A percentile compares a stretch with the other conserved stretches of the same genome.
Conservation (phyloP, 2,797 vertebrate species). For the Hipposideros larvatus region DNA sequence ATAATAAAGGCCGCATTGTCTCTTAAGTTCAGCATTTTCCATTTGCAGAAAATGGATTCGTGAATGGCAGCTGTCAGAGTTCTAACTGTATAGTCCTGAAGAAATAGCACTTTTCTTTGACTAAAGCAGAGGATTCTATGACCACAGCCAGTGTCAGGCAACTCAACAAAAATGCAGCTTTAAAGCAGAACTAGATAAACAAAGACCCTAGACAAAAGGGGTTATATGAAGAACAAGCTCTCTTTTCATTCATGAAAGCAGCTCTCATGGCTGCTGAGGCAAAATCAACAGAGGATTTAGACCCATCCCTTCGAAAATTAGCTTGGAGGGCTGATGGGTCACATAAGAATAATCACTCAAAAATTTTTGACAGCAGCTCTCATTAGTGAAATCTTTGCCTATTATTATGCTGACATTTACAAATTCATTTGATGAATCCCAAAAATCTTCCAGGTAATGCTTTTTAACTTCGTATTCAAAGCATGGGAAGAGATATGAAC, state of each 20-base stretch:
- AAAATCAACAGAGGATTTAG: slow-evolving; percentile 71
- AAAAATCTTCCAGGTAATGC: slow-evolving; percentile 28
- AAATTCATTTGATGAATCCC: slow-evolving; percentile 69
- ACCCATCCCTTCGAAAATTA: slow-evolving; percentile 78
- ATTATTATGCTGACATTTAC: slow-evolving; percentile 76
- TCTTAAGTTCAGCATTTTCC: slow-evolving; percentile 75
- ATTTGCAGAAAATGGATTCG: slow-evolving; percentile 72
- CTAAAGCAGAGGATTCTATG: slow-evolving; percentile 77
- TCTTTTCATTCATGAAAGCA: slow-evolving; percentile 87
- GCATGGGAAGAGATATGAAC: background rate
- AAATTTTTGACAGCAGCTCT: slow-evolving; percentile 80
- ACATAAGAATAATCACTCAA: slow-evolving; percentile 79
- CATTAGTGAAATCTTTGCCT: slow-evolving; percentile 77
- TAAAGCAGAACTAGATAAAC: slow-evolving; percentile 84
- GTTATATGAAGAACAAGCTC: slow-evolving; percentile 87
- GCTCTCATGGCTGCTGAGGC: slow-evolving; percentile 82
- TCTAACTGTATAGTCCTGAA: slow-evolving; percentile 84
- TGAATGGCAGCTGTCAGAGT: slow-evolving; percentile 89
- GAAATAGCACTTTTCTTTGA: slow-evolving; percentile 78
- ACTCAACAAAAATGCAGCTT: slow-evolving; percentile 80
- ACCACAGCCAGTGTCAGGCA: slow-evolving; percentile 80
- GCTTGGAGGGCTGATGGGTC: slow-evolving; percentile 58
- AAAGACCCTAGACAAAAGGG: slow-evolving; percentile 86
- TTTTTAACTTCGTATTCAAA: slow-evolving; percentile 64
- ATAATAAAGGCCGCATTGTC: slow-evolving; percentile 82